Base-by-base conservation (phyloP, 2,888 invertebrate species). In the Phalera bucephala region DNA sequence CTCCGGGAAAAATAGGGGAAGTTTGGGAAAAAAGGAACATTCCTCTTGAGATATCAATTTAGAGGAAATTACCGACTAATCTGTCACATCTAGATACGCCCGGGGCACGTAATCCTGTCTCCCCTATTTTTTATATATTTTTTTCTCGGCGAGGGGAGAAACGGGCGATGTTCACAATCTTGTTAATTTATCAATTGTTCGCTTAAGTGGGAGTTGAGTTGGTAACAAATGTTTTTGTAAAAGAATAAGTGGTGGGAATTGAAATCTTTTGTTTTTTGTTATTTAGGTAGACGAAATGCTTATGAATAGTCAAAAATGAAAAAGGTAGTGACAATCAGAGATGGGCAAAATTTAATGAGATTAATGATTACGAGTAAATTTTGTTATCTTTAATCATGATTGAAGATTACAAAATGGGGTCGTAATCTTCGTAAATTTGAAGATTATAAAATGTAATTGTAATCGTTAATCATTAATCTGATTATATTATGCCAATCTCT, bases 1-100 rank as follows among this genome's bases (percentile, higher is more conserved):
- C 2, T 2, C 17, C 33, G 21, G 14, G 57, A 63, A 63, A 71
- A 63, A 64, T 53, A 53, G 60, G 52, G 61, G 47, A 5, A 46
- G 38, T 17, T 40, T 2, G 25, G 64, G 60, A 52, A 63, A 70
- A 75, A 74, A 72, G 64, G 49, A 42, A 52, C 59, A 64, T 63
- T 64, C 67, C 80, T 72, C 80, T 80, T 72, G 80, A 84, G 85
- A 87, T 88, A 89, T 87, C 88, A 86, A 89, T 88, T 89, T 87
- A 69, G 78, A 59, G 64, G 77, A 82, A 84, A 88, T 89, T 87
- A 88, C 85, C 64, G 72, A 72, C 74, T 88, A 88, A 88, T 88
- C 88, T 88, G 88, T 88, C 88, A 87, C 87, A 86, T 83, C 73
- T 72, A 77, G 70, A 72, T 71, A 66, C 76, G 79, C 84, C 72